Conservation (phyloP, 2,888 invertebrate species). For the Dicranocentrus wangi region DNA sequence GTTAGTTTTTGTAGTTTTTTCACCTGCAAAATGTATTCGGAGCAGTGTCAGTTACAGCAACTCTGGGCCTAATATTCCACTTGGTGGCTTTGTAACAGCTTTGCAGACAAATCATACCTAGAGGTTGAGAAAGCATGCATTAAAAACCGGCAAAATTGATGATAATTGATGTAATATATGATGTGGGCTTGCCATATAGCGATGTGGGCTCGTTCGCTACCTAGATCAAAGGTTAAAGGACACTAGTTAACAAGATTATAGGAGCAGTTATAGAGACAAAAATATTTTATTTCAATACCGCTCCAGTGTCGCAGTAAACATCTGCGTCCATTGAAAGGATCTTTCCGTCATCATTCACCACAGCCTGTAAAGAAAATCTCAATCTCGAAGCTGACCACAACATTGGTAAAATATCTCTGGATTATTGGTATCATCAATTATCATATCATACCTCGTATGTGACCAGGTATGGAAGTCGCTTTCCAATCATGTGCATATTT, state of each 20-base stretch:
- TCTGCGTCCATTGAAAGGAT: conserved; percentile 81
- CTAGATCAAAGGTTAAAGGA: no score
- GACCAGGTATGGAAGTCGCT: conserved; percentile 79
- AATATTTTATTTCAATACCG: conserved; percentile 62
- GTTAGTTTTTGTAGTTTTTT: no score
- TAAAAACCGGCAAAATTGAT: no score
- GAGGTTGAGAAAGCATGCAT: conserved; percentile 76
- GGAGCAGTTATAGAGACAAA: no score
- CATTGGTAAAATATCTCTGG: not conserved
- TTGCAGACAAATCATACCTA: conserved; percentile 57
- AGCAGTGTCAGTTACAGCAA: conserved; percentile 81
- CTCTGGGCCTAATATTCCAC: conserved; percentile 78
- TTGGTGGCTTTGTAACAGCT: not conserved
- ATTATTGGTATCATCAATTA: no score
- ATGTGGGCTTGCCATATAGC: no score
- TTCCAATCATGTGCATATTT: conserved; percentile 83
- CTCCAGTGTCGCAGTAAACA: conserved; percentile 77
- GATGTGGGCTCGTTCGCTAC: conserved; percentile 77
- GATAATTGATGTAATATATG: no score
- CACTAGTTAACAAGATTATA: no score
- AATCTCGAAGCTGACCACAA: not conserved
- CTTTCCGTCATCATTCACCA: conserved; percentile 77
- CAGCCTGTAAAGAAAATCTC: conserved; percentile 77
- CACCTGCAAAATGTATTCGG: conserved; percentile 83
- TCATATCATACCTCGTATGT: conserved; percentile 78